phyloP scores from a whole-genome alignment of 2,113 vertebrate genomes.

The Alethe diademata region DNA sequence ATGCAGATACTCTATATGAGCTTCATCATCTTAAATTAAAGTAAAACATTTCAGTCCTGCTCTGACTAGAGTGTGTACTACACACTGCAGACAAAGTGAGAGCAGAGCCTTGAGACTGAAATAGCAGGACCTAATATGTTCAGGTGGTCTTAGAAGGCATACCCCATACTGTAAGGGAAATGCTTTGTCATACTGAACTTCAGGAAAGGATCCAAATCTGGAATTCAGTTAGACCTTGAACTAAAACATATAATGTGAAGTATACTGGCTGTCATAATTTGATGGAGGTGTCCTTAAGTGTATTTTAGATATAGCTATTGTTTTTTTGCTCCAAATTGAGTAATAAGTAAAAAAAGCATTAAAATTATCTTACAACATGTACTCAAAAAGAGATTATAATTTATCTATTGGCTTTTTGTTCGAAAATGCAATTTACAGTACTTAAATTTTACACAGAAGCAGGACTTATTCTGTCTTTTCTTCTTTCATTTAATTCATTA shows the following conservation, averaged over 20 bases:
- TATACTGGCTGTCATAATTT: neutral
- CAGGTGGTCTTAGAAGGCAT: neutral
- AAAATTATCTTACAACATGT: neutral
- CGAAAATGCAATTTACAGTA: neutral
- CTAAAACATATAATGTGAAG: neutral
- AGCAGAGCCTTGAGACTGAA: neutral
- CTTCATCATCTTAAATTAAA: neutral
- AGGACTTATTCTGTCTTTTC: neutral
- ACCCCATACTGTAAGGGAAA: neutral
- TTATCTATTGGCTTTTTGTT: neutral
- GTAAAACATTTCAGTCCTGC: neutral
- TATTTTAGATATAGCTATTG: neutral
- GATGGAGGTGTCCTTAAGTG: neutral
- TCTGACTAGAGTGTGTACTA: neutral
- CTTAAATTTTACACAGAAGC: neutral
- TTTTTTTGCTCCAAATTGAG: neutral
- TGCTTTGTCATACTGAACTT: neutral
- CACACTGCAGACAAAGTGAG: neutral
- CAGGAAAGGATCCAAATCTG: neutral
- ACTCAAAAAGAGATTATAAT: neutral
- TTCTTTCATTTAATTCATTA: neutral
- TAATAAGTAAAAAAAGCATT: neutral
- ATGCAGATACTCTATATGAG: neutral
- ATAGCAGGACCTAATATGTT: neutral
- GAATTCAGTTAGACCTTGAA: neutral